A percentile compares a stretch with the other conserved stretches of the same genome.
Conservation (phyloP, 2,888 invertebrate species). For the Melieria picta region DNA sequence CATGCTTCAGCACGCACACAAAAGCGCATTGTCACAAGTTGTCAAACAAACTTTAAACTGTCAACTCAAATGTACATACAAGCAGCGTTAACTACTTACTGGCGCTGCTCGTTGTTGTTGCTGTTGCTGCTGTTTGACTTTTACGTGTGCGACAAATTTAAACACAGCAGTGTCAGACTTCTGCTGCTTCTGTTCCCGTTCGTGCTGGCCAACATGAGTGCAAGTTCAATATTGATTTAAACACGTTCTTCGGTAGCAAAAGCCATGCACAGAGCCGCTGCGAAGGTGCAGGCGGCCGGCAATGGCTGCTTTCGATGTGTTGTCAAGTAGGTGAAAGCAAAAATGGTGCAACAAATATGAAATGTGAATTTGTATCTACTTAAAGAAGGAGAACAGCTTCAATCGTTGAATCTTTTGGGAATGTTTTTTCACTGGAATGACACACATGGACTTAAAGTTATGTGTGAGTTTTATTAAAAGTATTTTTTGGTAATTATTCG, state of each 20-base stretch:
- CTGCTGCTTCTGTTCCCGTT: conserved; percentile 5
- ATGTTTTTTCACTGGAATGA: too few relatives aligned
- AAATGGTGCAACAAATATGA: too few relatives aligned
- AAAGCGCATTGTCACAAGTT: conserved; percentile 38
- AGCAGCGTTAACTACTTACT: conserved; percentile 3
- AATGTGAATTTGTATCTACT: too few relatives aligned
- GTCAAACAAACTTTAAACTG: conserved; percentile 57
- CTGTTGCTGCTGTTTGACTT: conserved; percentile 15
- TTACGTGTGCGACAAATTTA: conserved; percentile 19
- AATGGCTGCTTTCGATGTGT: too few relatives aligned
- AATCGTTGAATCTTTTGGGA: too few relatives aligned
- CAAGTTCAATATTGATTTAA: conserved; percentile 29
- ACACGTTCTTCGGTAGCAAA: conserved; percentile 2
- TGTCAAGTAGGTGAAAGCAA: too few relatives aligned
- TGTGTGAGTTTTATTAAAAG: too few relatives aligned
- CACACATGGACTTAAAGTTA: too few relatives aligned
- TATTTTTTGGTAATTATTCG: too few relatives aligned
- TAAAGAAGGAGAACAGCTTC: too few relatives aligned
- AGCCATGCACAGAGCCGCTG: too few relatives aligned
- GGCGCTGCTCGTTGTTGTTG: conserved; percentile 11
- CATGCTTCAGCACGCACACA: conserved; percentile 29
- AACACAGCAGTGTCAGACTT: not conserved
- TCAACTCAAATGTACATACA: conserved; percentile 42
- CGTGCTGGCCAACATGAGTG: conserved; percentile 11
- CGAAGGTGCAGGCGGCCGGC: too few relatives aligned